A percentile compares a stretch with the other conserved stretches of the same genome.
phyloP scores from a whole-genome alignment of 2,113 vertebrate species.

The Emberiza fucata region DNA sequence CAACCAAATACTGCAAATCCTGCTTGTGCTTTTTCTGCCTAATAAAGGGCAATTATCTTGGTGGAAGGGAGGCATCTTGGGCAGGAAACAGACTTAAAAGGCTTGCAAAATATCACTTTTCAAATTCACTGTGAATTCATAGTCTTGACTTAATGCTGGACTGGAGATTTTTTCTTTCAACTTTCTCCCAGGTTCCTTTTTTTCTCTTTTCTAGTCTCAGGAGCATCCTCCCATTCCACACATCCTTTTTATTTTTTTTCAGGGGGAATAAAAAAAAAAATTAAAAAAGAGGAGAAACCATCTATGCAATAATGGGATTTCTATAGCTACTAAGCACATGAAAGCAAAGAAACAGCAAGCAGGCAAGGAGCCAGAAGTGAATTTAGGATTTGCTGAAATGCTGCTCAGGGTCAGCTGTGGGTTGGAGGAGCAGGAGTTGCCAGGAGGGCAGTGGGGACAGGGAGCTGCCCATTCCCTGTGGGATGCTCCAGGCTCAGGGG shows the following conservation, averaged over 20 bases:
- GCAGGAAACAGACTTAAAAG: background rate
- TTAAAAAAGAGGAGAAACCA: fast-evolving
- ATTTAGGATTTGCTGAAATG: background rate
- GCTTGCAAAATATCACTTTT: background rate
- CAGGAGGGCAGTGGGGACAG: fast-evolving
- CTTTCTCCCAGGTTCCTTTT: background rate
- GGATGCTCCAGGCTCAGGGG: background rate
- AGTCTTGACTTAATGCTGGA: background rate
- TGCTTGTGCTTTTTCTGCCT: background rate
- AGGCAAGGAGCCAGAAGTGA: background rate
- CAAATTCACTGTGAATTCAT: background rate
- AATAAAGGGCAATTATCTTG: background rate
- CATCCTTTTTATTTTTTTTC: background rate
- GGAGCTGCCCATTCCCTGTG: background rate
- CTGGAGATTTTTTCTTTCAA: background rate
- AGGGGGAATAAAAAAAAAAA: fast-evolving
- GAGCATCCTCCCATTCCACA: background rate
- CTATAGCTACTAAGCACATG: background rate
- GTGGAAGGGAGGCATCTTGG: background rate
- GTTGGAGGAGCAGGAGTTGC: background rate
- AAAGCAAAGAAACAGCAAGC: background rate
- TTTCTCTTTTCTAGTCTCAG: background rate
- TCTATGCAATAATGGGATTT: background rate
- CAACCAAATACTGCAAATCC: background rate
- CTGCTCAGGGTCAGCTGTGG: background rate